Percentiles rank a stretch among this genome's conserved stretches.
Evolutionary conservation across 2,888 invertebrate genomes (phyloP).

Genomic region (Limulus polyphemus): DNA sequence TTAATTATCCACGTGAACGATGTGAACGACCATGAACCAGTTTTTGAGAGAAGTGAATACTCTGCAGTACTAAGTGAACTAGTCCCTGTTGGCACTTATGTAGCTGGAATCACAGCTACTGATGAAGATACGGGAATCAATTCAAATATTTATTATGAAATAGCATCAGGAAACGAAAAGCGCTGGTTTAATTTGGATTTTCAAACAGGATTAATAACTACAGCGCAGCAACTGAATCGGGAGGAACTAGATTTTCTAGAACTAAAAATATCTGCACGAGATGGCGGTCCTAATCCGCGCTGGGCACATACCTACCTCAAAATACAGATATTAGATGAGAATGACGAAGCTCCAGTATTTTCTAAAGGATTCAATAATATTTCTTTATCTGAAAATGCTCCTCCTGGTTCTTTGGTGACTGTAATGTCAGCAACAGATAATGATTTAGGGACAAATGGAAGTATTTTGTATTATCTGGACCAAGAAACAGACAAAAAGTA

Average conservation of each 20-base stretch:
- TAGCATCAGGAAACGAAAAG: slow-evolving; percentile 78
- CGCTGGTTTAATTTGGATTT: slow-evolving; percentile 84
- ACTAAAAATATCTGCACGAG: slow-evolving; percentile 76
- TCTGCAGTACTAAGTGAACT: slow-evolving; percentile 74
- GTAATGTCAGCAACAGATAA: slow-evolving; percentile 76
- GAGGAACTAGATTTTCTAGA: slow-evolving; percentile 75
- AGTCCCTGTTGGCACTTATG: slow-evolving; percentile 79
- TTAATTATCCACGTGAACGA: slow-evolving; percentile 90
- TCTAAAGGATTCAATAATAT: slow-evolving; percentile 54
- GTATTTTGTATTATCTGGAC: slow-evolving; percentile 68
- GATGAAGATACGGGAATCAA: slow-evolving; percentile 91
- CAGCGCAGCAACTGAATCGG: slow-evolving; percentile 60
- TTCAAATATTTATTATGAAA: slow-evolving; percentile 80
- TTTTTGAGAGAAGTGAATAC: slow-evolving; percentile 84
- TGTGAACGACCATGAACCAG: slow-evolving; percentile 90
- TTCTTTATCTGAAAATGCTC: slow-evolving; percentile 63
- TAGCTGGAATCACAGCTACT: slow-evolving; percentile 80
- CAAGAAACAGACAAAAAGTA: slow-evolving; percentile 62
- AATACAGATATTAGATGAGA: slow-evolving; percentile 83
- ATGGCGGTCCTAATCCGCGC: slow-evolving; percentile 87
- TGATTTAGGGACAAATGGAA: slow-evolving; percentile 86
- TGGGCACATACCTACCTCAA: slow-evolving; percentile 79
- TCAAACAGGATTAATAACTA: slow-evolving; percentile 78
- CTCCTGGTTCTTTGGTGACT: slow-evolving; percentile 63
- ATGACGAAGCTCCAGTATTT: slow-evolving; percentile 82